Conservation (phyloP, 2,888 invertebrate genomes). For the Drosophila recens region DNA sequence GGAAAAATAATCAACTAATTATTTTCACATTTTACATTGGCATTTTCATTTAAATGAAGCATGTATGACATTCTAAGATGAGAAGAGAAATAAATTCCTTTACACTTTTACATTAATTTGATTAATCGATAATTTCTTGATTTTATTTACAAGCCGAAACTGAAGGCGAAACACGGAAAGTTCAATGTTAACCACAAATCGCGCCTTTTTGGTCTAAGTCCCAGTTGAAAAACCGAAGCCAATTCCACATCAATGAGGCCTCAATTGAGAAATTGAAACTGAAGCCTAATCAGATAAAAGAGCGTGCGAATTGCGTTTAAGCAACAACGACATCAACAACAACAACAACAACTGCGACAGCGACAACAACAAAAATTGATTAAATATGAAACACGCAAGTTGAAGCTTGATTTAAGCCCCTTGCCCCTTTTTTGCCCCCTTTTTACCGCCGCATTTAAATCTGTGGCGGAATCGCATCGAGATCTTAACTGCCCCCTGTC, state of each 20-base stretch:
- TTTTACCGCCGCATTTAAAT: conserved; percentile 24
- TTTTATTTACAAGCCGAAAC: not conserved
- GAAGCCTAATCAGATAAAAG: conserved; percentile 78
- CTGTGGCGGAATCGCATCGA: conserved; percentile 47
- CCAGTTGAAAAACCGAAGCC: conserved; percentile 33
- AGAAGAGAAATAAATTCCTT: no score
- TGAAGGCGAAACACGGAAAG: conserved; percentile 50
- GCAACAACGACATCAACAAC: conserved; percentile 21
- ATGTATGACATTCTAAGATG: no score
- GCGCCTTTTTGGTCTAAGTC: conserved; percentile 7
- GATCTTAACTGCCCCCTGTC: conserved; percentile 19
- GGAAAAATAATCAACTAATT: no score
- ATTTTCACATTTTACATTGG: no score
- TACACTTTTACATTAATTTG: not conserved
- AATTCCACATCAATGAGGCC: conserved; percentile 60
- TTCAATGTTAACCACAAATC: conserved; percentile 73
- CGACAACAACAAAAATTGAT: conserved; percentile 71
- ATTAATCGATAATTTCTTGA: conserved; percentile 18
- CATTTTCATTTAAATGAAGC: no score
- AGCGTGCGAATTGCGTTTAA: conserved; percentile 62
- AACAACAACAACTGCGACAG: conserved; percentile 27
- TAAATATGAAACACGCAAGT: conserved; percentile 81
- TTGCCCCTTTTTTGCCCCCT: conserved; percentile 1
- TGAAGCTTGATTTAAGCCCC: conserved; percentile 26
- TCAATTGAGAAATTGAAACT: conserved; percentile 81